Evolutionary conservation across 1,140 invertebrate species (phyloP), one percentile per base, ranked within the genome.

Genomic region (Lutraria rhynchaena): DNA sequence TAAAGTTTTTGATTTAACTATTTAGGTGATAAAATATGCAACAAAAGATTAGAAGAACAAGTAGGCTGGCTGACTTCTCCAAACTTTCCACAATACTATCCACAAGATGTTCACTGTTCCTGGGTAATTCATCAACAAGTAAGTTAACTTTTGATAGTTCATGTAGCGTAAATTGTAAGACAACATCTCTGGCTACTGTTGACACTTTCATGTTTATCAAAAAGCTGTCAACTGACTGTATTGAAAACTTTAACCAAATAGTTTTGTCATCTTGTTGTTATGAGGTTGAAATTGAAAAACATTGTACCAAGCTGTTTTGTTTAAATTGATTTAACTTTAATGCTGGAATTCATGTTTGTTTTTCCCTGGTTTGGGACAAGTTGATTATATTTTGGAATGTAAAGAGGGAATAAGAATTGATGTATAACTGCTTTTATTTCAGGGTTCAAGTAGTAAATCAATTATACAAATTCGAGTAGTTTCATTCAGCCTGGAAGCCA

Each of bases 391-490:
- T n/a, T n/a, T n/a, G n/a, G n/a, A n/a, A n/a, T n/a, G n/a, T n/a
- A n/a, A n/a, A n/a, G n/a, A n/a, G n/a, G n/a, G n/a, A n/a, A n/a
- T n/a, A n/a, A n/a, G n/a, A n/a, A n/a, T n/a, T n/a, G n/a, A n/a
- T n/a, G n/a, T n/a, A n/a, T n/a, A n/a, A n/a, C n/a, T n/a, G 19
- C 51, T 55, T 70, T 53, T 19, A n/a, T 37, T 41, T 2, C 57
- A 80, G 76, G 76, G 33, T 31, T 41, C 65, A 0, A 31, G 44
- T n/a, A 44, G 67, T 4, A 70, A 24, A 7, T 67, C 74, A 19
- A 78, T 51, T 2, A 77, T 89, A 29, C 88, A 89, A 57, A 57
- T 89, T 0, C 70, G 85, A 17, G 74, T 86, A n/a, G 35, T 75
- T 2, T 46, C 51, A 4, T 89, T 88, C 60, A 53, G 61, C n/a